These are phyloP conservation scores for Drosophila rubida DNA, from an alignment of 2,888 invertebrate species.

Conservation along the genomic window DNA sequence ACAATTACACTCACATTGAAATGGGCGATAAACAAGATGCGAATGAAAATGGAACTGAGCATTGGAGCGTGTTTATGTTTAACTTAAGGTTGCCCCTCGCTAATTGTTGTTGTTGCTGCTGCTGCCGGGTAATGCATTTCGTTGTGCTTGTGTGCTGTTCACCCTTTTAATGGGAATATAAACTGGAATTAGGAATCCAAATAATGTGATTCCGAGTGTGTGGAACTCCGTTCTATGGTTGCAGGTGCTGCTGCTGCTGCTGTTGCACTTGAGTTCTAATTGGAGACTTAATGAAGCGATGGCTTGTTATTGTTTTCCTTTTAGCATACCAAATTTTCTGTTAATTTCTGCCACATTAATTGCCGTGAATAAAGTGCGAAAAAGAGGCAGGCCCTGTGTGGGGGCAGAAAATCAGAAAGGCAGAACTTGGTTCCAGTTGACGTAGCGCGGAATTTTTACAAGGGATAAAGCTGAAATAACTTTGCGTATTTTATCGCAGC, in stretches of 20 bases:
- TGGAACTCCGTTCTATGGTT: constrained; percentile 10
- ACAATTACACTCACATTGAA: constrained; percentile 2
- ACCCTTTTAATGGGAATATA: constrained; percentile 59
- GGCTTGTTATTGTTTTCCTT: constrained; percentile 30
- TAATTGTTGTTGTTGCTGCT: constrained; percentile 31
- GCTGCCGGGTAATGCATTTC: constrained; percentile 46
- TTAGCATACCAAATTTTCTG: constrained; percentile 23
- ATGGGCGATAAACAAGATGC: constrained; percentile 42
- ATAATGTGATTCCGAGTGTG: constrained; percentile 25
- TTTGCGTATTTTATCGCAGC: not conserved
- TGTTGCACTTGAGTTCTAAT: constrained; percentile 57
- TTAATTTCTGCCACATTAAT: constrained; percentile 51
- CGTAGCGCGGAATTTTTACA: not conserved
- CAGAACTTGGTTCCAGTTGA: constrained; percentile 16
- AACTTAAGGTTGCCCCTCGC: constrained; percentile 53
- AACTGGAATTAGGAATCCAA: constrained; percentile 47
- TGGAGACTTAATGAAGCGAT: constrained; percentile 28
- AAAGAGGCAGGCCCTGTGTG: constrained; percentile 1
- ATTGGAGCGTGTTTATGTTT: constrained; percentile 69
- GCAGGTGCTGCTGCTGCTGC: constrained; percentile 33
- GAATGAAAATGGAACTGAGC: constrained; percentile 55
- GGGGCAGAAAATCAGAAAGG: constrained; percentile 2
- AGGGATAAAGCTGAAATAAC: not conserved
- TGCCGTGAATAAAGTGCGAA: constrained; percentile 10
- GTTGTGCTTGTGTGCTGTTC: constrained; percentile 52